phyloP scores from a whole-genome alignment of 1,140 invertebrate genomes.

The Pseudomyrmex gracilis region DNA sequence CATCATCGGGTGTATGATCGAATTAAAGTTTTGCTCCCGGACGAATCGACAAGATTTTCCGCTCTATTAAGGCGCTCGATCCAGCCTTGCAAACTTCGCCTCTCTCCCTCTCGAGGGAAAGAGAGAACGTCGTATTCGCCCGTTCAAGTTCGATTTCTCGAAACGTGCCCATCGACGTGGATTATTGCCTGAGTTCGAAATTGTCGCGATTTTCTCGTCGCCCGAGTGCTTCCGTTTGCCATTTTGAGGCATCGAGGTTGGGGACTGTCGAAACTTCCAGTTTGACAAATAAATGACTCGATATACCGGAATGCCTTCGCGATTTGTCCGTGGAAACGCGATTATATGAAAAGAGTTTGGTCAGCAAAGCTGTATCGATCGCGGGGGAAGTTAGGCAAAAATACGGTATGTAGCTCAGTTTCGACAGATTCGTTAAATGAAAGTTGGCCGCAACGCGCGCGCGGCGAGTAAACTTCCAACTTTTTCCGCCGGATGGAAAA shows the following conservation, averaged over 20 bases:
- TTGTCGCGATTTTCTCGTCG: conserved; percentile 42
- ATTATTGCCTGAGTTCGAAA: conserved; percentile 54
- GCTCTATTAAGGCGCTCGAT: conserved; percentile 61
- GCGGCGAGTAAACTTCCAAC: conserved; percentile 12
- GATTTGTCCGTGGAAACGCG: conserved; percentile 6
- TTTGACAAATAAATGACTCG: conserved; percentile 29
- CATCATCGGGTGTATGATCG: conserved; percentile 41
- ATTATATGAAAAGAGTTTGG: conserved; percentile 18
- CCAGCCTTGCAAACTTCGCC: conserved; percentile 34
- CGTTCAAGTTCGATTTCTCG: conserved; percentile 54
- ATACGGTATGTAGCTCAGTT: conserved; percentile 5
- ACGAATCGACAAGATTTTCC: conserved; percentile 59
- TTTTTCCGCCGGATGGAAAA: conserved; percentile 10
- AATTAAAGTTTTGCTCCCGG: conserved; percentile 65
- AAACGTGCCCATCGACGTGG: conserved; percentile 48
- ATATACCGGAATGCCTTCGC: not conserved
- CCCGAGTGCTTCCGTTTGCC: conserved; percentile 20
- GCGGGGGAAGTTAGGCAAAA: conserved; percentile 22
- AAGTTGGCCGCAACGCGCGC: conserved; percentile 29
- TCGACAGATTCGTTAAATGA: conserved; percentile 40
- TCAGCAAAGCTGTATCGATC: not conserved
- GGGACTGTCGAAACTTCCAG: not conserved
- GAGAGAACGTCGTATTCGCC: conserved; percentile 42
- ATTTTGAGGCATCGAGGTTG: conserved; percentile 10
- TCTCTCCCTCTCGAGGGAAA: conserved; percentile 44